These are phyloP conservation scores for Eupithecia dodoneata DNA, from an alignment of 2,888 invertebrate genomes.

Conservation along the genomic window DNA sequence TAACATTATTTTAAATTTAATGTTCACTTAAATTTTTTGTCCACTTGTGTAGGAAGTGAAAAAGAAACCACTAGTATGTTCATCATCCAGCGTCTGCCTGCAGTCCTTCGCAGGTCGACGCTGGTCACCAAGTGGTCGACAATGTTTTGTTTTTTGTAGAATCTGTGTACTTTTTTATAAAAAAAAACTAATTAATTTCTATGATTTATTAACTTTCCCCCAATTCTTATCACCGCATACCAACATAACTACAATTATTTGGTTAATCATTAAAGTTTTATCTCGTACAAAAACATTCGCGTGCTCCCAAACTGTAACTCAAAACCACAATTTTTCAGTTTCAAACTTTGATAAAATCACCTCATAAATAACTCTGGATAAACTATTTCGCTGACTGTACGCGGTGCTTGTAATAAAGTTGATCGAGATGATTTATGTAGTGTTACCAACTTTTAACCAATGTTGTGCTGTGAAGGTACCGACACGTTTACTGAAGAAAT, in stretches of 20 bases:
- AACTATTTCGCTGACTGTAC: slow-evolving; percentile 39
- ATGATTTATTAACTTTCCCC: neutral
- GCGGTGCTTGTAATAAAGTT: slow-evolving; percentile 46
- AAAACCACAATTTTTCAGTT: slow-evolving; percentile 40
- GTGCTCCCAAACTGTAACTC: slow-evolving; percentile 34
- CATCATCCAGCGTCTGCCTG: too few species aligned
- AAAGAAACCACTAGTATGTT: too few species aligned
- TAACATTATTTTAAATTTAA: too few species aligned
- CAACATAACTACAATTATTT: neutral
- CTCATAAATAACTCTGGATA: slow-evolving; percentile 38
- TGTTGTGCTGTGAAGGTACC: neutral
- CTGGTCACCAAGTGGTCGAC: too few species aligned
- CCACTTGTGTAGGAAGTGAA: too few species aligned
- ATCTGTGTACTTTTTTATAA: neutral
- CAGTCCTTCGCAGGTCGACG: too few species aligned
- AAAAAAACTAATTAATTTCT: neutral
- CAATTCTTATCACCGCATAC: neutral
- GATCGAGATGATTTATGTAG: slow-evolving; percentile 42
- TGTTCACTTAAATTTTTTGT: too few species aligned
- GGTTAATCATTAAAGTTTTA: slow-evolving; percentile 3
- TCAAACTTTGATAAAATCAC: slow-evolving; percentile 38
- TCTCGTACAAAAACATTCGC: slow-evolving; percentile 24
- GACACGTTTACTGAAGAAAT: neutral
- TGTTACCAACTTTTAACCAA: slow-evolving; percentile 1
- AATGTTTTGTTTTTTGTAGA: neutral